Percentiles rank a stretch among this genome's conserved stretches.
These are phyloP conservation scores for Phylloscopus trochiloides DNA, from an alignment of 2,113 vertebrate species.

Conservation along the genomic window DNA sequence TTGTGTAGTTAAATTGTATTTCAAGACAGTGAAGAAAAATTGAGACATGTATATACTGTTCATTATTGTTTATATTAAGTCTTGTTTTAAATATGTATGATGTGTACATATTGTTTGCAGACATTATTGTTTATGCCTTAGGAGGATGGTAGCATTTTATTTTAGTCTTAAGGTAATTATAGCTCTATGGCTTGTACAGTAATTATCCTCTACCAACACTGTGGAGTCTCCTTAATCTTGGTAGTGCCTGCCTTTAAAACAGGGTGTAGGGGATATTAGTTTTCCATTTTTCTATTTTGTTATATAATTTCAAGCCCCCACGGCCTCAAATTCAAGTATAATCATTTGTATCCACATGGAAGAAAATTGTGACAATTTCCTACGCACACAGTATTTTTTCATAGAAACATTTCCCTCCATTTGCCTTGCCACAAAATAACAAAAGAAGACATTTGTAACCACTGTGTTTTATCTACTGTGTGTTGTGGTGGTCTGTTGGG, in stretches of 20 bases:
- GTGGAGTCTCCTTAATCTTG: slow-evolving; percentile 99
- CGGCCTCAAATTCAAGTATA: slow-evolving; percentile 89
- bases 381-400: slow-evolving; percentile 87
- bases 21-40: slow-evolving; percentile 82
- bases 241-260: slow-evolving; percentile 99
- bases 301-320: slow-evolving; percentile 93
- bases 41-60: slow-evolving; percentile 97
- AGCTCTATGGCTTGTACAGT: slow-evolving; percentile 96
- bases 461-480: slow-evolving; percentile 98
- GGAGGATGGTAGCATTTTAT: slow-evolving; percentile 98
- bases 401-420: slow-evolving; percentile 88
- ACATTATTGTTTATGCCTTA: slow-evolving; percentile 99
- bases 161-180: slow-evolving; percentile 94
- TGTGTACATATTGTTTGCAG: slow-evolving; percentile 99
- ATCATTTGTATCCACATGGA: slow-evolving; percentile 85
- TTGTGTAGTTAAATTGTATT: slow-evolving; percentile 87
- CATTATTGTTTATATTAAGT: slow-evolving; percentile 99
- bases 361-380: slow-evolving; percentile 84
- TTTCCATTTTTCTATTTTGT: slow-evolving; percentile 90
- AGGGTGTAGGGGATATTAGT: slow-evolving; percentile 98
- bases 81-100: slow-evolving; percentile 99
- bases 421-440: slow-evolving; percentile 89
- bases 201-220: slow-evolving; percentile 99
- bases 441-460: slow-evolving; percentile 91
- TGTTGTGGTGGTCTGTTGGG: slow-evolving; percentile 93